A percentile compares a stretch with the other conserved stretches of the same genome.
phyloP scores from a whole-genome alignment of 2,888 invertebrate species.

The Tenthredo notha region DNA sequence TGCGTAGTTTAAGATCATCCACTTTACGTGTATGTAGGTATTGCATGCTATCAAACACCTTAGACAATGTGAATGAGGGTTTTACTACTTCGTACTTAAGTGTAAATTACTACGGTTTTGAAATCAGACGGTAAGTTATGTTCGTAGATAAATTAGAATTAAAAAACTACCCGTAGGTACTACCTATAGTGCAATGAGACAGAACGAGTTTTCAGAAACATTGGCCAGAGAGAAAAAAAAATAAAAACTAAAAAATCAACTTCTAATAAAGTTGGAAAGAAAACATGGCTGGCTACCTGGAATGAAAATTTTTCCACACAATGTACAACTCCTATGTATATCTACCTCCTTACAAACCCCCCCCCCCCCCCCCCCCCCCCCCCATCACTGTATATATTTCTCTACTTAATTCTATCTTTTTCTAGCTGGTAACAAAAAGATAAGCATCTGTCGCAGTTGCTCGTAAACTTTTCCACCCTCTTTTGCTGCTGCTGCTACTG shows the following conservation, averaged over 20 bases:
- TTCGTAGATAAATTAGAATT: background rate
- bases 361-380: too few relatives aligned
- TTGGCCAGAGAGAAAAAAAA: background rate
- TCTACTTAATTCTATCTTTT: slow-evolving; percentile 38
- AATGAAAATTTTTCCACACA: slow-evolving; percentile 13
- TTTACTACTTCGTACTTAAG: background rate
- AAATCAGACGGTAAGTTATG: background rate
- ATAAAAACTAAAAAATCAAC: background rate
- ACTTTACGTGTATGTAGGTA: background rate
- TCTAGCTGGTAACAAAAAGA: slow-evolving; percentile 51
- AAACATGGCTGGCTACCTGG: slow-evolving; percentile 42
- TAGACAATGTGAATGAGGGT: background rate
- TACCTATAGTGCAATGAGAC: background rate
- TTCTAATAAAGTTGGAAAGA: slow-evolving; percentile 20
- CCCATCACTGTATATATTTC: background rate
- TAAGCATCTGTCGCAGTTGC: slow-evolving; percentile 65
- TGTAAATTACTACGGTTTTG: background rate
- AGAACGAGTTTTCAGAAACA: background rate
- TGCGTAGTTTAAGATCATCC: slow-evolving; percentile 13
- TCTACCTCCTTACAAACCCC: too few relatives aligned
- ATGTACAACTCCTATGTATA: background rate
- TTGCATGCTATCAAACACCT: background rate
- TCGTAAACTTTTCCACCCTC: slow-evolving; percentile 67
- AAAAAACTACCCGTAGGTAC: background rate
- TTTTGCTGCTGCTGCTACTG: slow-evolving; percentile 57